These are phyloP conservation scores for Exephanes ischioxanthus DNA, from an alignment of 2,888 invertebrate species.

Conservation along the genomic window DNA sequence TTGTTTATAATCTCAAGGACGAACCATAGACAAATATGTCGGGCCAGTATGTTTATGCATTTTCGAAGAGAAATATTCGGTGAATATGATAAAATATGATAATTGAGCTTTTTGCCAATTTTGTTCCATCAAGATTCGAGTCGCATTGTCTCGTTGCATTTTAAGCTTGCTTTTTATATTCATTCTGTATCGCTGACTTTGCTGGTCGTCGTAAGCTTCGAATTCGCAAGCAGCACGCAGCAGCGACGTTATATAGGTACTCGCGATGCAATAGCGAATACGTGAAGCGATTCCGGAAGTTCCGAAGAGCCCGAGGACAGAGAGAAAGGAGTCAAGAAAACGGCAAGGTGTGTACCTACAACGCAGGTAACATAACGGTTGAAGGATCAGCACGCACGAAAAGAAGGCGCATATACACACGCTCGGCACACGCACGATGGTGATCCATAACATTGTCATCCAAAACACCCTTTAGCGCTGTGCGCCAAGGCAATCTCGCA, in stretches of 20 bases:
- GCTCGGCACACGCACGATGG: conserved; percentile 75
- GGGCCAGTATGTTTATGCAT: no score
- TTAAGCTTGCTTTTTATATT: background rate
- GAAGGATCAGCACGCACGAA: conserved; percentile 58
- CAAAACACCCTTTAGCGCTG: conserved; percentile 70
- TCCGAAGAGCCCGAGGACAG: conserved; percentile 1
- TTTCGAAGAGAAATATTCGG: no score
- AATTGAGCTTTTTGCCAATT: background rate
- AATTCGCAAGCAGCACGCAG: conserved; percentile 37
- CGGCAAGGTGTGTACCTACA: conserved; percentile 40
- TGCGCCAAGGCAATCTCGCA: conserved; percentile 73
- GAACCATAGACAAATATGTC: no score
- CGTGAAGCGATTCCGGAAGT: conserved; percentile 61
- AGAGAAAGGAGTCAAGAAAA: conserved; percentile 22
- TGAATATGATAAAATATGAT: no score
- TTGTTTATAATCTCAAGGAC: no score
- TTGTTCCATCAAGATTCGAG: background rate
- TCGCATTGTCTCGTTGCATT: conserved; percentile 3
- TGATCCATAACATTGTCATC: conserved; percentile 82
- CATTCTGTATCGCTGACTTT: background rate
- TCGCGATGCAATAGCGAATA: conserved; percentile 48
- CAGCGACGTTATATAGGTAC: conserved; percentile 16
- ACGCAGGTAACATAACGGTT: conserved; percentile 53
- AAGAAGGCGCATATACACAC: conserved; percentile 48
- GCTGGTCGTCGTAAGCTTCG: conserved; percentile 13